These are phyloP conservation scores for Oenanthe melanoleuca DNA, from an alignment of 2,113 vertebrate species.

Conservation along the genomic window DNA sequence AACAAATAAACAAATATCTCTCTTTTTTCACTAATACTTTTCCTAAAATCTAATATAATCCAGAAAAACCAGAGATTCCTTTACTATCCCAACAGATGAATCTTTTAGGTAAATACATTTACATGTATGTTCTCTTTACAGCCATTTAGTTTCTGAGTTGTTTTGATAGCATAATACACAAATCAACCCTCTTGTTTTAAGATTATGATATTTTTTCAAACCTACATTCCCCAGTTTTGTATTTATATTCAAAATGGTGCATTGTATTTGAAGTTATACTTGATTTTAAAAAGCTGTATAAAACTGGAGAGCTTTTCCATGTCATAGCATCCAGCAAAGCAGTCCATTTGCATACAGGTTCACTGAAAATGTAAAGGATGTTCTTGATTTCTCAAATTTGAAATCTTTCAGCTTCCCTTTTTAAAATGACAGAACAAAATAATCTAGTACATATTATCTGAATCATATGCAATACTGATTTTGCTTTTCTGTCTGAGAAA, in stretches of 20 bases:
- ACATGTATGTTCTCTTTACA: background rate
- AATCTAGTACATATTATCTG: background rate
- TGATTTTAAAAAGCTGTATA: background rate
- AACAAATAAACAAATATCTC: background rate
- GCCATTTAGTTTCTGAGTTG: background rate
- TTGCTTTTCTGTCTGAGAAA: background rate
- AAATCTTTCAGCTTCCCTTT: background rate
- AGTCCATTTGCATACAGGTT: background rate
- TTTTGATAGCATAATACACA: background rate
- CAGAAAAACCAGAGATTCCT: background rate
- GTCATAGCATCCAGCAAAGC: background rate
- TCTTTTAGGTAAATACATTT: background rate
- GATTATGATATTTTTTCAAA: background rate
- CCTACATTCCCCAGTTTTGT: background rate
- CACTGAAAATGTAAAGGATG: background rate
- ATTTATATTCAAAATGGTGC: background rate
- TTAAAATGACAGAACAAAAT: background rate
- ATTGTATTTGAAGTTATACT: background rate
- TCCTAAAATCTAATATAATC: background rate
- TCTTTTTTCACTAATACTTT: background rate
- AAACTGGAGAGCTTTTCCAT: background rate
- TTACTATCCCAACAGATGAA: background rate
- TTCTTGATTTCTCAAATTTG: background rate
- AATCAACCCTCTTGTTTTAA: background rate
- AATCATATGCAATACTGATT: background rate